Evolutionary conservation across 2,888 invertebrate genomes (phyloP).

Genomic region (Nymphalis polychloros): DNA sequence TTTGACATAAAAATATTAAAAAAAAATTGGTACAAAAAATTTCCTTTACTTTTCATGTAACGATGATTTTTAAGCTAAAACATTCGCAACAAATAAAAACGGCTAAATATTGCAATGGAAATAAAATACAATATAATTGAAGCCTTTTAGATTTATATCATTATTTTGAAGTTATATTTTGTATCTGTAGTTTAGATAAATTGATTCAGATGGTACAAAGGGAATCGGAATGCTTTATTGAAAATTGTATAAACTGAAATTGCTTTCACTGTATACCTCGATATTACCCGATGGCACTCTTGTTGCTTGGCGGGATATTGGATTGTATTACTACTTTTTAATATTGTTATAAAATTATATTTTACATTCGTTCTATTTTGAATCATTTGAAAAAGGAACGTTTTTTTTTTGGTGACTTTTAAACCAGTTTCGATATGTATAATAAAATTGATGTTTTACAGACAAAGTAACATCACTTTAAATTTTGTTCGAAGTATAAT

Average conservation of each 20-base stretch:
- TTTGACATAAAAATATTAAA: no score
- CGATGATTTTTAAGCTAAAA: no score
- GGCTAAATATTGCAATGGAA: no score
- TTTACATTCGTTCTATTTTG: background rate
- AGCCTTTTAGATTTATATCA: background rate
- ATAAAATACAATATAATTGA: background rate
- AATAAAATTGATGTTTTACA: no score
- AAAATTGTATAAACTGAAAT: conserved; percentile 35
- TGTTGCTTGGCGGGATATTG: conserved; percentile 32
- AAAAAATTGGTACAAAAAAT: no score
- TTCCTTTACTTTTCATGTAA: no score
- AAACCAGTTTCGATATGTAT: no score
- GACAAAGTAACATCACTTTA: no score
- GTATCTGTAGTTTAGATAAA: conserved; percentile 4
- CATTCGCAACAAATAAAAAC: no score
- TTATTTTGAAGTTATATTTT: background rate
- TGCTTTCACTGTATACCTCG: conserved; percentile 29
- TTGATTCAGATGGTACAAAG: conserved; percentile 18
- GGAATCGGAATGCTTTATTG: conserved; percentile 33
- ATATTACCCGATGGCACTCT: conserved; percentile 37
- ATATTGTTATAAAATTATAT: conserved; percentile 13
- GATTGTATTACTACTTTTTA: conserved; percentile 34
- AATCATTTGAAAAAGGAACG: background rate
- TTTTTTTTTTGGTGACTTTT: background rate
- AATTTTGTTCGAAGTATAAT: no score